These are phyloP conservation scores for Brachylomia viminalis DNA, from an alignment of 2,888 invertebrate genomes.

Conservation along the genomic window DNA sequence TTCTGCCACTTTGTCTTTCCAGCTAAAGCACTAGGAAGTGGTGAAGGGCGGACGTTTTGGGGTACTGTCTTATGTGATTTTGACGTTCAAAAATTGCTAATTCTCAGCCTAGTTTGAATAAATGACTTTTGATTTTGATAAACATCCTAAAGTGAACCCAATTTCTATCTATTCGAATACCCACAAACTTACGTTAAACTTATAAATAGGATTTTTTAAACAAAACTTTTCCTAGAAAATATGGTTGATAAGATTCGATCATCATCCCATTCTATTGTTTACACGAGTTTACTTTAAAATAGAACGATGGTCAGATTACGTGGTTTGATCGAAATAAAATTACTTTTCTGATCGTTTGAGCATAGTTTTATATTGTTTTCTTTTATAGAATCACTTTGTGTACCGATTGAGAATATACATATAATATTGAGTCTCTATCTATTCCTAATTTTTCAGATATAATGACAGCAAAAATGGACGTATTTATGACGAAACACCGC, in stretches of 20 bases:
- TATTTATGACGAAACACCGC: no score
- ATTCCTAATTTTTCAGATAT: not conserved
- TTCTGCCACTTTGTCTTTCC: no score
- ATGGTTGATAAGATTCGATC: slow-evolving; percentile 39
- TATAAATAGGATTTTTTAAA: slow-evolving; percentile 31
- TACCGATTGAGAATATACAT: not conserved
- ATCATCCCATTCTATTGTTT: slow-evolving; percentile 44
- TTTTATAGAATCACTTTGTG: not conserved
- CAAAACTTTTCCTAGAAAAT: slow-evolving; percentile 42
- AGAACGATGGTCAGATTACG: slow-evolving; percentile 37
- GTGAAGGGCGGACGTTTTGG: no score
- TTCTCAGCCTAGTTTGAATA: no score
- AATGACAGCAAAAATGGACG: no score
- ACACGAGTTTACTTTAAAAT: slow-evolving; percentile 42
- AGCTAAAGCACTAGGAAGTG: no score
- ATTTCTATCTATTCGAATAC: not conserved
- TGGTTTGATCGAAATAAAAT: slow-evolving; percentile 34
- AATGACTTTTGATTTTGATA: no score
- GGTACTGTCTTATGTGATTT: no score
- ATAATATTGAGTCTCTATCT: not conserved
- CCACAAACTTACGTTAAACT: slow-evolving; percentile 12
- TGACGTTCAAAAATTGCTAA: no score
- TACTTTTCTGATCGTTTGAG: slow-evolving; percentile 8
- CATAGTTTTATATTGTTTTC: not conserved
- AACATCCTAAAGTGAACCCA: slow-evolving; percentile 19